These are phyloP conservation scores for Drosophila trapezifrons DNA, from an alignment of 1,140 invertebrate genomes.

Conservation along the genomic window DNA sequence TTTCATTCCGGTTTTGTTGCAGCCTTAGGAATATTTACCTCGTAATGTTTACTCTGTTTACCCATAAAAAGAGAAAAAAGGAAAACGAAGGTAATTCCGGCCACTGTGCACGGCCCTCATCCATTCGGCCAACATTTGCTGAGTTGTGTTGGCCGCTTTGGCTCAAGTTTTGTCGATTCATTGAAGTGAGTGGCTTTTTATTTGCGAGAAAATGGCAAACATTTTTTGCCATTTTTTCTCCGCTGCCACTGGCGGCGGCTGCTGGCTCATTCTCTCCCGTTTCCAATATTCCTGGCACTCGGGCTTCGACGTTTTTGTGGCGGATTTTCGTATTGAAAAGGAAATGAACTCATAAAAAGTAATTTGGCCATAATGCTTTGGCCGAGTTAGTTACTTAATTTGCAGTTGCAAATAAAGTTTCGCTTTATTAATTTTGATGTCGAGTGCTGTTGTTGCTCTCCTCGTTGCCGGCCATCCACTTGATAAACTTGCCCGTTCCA, in stretches of 20 bases:
- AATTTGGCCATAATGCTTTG: constrained; percentile 80
- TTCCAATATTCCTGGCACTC: constrained; percentile 36
- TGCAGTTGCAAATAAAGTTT: constrained; percentile 83
- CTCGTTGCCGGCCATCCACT: constrained; percentile 43
- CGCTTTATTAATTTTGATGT: constrained; percentile 80
- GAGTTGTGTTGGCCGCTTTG: constrained; percentile 52
- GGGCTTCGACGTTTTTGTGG: constrained; percentile 35
- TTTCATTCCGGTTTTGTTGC: neutral
- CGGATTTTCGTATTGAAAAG: constrained; percentile 68
- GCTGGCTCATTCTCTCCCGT: constrained; percentile 31
- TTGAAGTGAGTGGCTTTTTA: constrained; percentile 83
- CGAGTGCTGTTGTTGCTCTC: constrained; percentile 44
- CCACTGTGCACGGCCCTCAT: constrained; percentile 16
- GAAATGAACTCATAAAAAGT: constrained; percentile 83
- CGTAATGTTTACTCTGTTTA: neutral
- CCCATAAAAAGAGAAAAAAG: neutral
- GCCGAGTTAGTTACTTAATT: constrained; percentile 81
- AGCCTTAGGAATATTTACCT: neutral
- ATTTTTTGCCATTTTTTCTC: constrained; percentile 56
- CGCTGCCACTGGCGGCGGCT: constrained; percentile 4
- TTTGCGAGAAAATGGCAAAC: constrained; percentile 71
- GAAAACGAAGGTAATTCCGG: neutral
- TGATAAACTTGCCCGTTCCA: constrained; percentile 61
- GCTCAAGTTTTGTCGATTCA: constrained; percentile 72
- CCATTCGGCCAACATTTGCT: constrained; percentile 48